Evolutionary conservation across 2,888 invertebrate species (phyloP).

Genomic region (Pterostichus madidus): DNA sequence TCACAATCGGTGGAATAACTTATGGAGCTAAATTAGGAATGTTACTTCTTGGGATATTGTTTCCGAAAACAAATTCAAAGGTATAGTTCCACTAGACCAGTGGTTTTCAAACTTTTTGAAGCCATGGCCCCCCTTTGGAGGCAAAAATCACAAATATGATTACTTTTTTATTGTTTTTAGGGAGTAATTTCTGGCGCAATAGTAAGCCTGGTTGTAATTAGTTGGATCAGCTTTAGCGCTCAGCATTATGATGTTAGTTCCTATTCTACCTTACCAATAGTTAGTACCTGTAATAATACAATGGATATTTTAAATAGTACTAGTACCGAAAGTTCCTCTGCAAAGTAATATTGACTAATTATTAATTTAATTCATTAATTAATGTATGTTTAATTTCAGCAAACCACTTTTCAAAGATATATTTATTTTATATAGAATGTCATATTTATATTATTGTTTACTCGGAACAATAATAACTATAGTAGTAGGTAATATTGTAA

Average conservation of each 20-base stretch:
- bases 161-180: slow-evolving; percentile 1
- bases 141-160: not conserved
- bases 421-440: slow-evolving; percentile 56
- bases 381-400: not conserved
- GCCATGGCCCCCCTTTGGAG: too few species aligned
- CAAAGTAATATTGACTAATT: too few species aligned
- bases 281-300: not conserved
- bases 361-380: too few species aligned
- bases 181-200: slow-evolving; percentile 52
- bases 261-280: slow-evolving; percentile 32
- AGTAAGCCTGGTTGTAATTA: slow-evolving; percentile 46
- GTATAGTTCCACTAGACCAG: too few species aligned
- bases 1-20: slow-evolving; percentile 34
- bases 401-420: slow-evolving; percentile 28
- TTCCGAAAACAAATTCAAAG: slow-evolving; percentile 59
- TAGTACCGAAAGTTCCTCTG: not conserved
- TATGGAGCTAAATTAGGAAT: slow-evolving; percentile 61
- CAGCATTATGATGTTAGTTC: slow-evolving; percentile 22
- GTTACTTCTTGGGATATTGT: slow-evolving; percentile 47
- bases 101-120: too few species aligned
- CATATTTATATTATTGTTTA: slow-evolving; percentile 59
- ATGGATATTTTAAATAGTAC: not conserved
- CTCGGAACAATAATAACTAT: slow-evolving; percentile 54
- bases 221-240: slow-evolving; percentile 56
- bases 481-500: slow-evolving; percentile 54